phyloP scores from a whole-genome alignment of 2,888 invertebrate species.

The Chouioia cunea region DNA sequence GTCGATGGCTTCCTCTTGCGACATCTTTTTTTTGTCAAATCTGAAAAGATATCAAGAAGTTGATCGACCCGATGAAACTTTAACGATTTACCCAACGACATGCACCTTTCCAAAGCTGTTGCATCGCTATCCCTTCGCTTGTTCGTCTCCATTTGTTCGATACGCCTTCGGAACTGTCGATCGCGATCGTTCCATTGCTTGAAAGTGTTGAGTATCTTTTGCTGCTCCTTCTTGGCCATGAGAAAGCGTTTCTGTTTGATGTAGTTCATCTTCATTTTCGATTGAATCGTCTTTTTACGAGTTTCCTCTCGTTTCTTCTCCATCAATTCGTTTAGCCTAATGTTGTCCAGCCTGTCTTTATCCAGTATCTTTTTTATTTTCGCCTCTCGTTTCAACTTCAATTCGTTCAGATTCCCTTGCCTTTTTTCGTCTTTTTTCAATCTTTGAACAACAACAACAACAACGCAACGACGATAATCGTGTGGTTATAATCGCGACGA shows the following conservation, averaged over 20 bases:
- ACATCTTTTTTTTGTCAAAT: slow-evolving; percentile 29
- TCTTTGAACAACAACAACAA: slow-evolving; percentile 11
- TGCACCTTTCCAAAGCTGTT: slow-evolving; percentile 19
- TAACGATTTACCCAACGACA: background rate
- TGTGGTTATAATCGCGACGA: no score
- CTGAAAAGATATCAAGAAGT: background rate
- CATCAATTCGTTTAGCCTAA: background rate
- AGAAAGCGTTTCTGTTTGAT: slow-evolving; percentile 2
- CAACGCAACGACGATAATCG: background rate
- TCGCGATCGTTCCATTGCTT: slow-evolving; percentile 36
- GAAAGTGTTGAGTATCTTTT: slow-evolving; percentile 28
- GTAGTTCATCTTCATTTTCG: background rate
- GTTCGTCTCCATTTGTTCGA: background rate
- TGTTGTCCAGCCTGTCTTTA: slow-evolving; percentile 9
- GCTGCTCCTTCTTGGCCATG: slow-evolving; percentile 30
- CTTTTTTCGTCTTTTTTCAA: slow-evolving; percentile 35
- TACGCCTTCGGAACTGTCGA: background rate
- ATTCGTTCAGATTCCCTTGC: background rate
- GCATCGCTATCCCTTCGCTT: background rate
- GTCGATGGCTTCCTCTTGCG: slow-evolving; percentile 26
- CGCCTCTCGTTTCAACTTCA: background rate
- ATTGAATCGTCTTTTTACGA: slow-evolving; percentile 14
- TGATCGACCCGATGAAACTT: background rate
- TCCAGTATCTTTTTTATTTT: background rate
- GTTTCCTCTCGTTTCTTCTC: background rate